Evolutionary conservation across 64 coral and sea anemone genomes (phyloP).

Genomic region (Stichodactyla helianthus): DNA sequence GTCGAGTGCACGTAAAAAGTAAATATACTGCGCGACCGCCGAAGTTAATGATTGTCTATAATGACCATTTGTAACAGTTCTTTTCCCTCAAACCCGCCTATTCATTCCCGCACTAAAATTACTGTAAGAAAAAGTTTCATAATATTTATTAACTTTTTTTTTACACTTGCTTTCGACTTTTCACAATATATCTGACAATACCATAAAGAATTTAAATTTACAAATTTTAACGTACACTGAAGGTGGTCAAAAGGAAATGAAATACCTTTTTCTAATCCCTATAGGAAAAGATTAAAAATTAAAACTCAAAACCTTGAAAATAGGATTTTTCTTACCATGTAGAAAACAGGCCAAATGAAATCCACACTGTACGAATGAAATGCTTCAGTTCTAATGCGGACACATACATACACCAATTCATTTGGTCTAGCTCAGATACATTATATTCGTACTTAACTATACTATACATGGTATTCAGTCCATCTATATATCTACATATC

Average conservation of each 20-base stretch:
- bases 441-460: conserved; percentile 3
- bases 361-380: not conserved
- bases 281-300: not conserved
- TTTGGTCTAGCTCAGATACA: not conserved
- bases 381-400: not conserved
- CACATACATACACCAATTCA: not conserved
- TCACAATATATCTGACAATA: not conserved
- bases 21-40: no score
- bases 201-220: not conserved
- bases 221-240: not conserved
- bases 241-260: not conserved
- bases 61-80: no score
- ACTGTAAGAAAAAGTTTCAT: not conserved
- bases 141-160: conserved; percentile 12
- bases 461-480: not conserved
- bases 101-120: not conserved
- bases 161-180: conserved; percentile 5
- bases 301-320: not conserved
- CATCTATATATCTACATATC: conserved; percentile 8
- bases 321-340: not conserved
- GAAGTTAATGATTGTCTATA: no score
- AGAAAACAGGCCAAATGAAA: not conserved
- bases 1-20: no score
- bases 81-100: not conserved
- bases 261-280: not conserved